Conservation (phyloP, 2,113 vertebrate genomes). For the Anarrhichthys ocellatus region DNA sequence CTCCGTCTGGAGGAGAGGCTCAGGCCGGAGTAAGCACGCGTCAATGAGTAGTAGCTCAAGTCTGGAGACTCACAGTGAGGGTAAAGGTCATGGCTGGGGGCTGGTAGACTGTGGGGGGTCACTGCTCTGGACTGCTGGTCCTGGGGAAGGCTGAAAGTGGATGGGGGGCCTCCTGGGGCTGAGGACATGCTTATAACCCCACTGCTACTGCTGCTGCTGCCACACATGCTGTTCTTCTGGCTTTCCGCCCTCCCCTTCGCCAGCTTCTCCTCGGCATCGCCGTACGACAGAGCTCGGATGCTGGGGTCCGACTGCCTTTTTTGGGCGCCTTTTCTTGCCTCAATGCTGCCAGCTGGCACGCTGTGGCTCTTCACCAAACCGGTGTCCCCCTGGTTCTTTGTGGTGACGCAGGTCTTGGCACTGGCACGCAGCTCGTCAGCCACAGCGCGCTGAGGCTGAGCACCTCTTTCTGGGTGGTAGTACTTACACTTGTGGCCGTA, state of each 20-base stretch:
- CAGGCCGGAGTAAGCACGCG: conserved; percentile 89
- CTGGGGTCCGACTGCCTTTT: conserved; percentile 96
- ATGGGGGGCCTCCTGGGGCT: conserved; percentile 87
- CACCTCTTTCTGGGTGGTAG: conserved; percentile 95
- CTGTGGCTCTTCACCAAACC: conserved; percentile 97
- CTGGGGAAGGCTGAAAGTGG: conserved; percentile 86
- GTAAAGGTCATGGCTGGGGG: conserved; percentile 89
- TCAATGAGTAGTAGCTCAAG: conserved; percentile 92
- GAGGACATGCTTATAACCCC: conserved; percentile 76
- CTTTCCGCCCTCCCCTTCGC: conserved; percentile 90
- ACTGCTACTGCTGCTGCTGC: conserved; percentile 12
- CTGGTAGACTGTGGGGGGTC: conserved; percentile 80
- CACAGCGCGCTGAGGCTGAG: conserved; percentile 95
- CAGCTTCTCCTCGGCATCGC: conserved; percentile 95
- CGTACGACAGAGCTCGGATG: conserved; percentile 91
- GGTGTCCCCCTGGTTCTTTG: conserved; percentile 87
- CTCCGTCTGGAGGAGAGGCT: conserved; percentile 88
- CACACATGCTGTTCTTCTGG: conserved; percentile 76
- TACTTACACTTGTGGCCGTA: conserved; percentile 99
- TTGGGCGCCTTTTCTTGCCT: conserved; percentile 86
- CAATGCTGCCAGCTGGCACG: conserved; percentile 88
- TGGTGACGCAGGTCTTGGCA: conserved; percentile 88
- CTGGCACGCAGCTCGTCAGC: conserved; percentile 97
- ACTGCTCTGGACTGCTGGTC: conserved; percentile 87
- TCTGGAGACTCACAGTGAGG: conserved; percentile 96